Conservation (phyloP, 2,888 invertebrate species). For the Xanthia icteritia region DNA sequence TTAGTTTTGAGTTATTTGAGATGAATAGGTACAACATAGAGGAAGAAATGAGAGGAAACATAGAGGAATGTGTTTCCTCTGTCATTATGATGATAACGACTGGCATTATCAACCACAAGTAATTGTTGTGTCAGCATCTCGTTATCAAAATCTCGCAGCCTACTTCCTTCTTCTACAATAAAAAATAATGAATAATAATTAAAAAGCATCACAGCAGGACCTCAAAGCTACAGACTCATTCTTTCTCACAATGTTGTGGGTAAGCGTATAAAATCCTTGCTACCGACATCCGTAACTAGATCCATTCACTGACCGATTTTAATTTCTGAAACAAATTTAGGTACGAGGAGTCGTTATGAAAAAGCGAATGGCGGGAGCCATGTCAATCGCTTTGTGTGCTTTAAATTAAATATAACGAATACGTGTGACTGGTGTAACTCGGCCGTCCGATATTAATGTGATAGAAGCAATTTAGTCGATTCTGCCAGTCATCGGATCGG, state of each 20-base stretch:
- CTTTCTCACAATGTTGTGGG: constrained; percentile 25
- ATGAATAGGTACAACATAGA: not conserved
- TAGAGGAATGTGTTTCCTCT: not conserved
- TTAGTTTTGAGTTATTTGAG: not conserved
- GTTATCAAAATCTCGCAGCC: constrained; percentile 3
- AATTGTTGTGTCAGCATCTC: constrained; percentile 18
- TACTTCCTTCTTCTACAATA: constrained; percentile 22
- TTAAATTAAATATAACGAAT: constrained; percentile 87
- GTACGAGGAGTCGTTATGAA: constrained; percentile 81
- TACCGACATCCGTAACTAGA: constrained; percentile 74
- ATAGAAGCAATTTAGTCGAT: constrained; percentile 85
- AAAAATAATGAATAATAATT: constrained; percentile 46
- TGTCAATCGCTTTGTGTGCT: constrained; percentile 87
- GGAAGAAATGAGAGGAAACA: too few relatives aligned
- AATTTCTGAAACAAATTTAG: constrained; percentile 79
- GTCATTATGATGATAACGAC: not conserved
- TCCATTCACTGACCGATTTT: constrained; percentile 73
- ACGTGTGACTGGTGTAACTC: constrained; percentile 81
- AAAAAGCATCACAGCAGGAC: constrained; percentile 53
- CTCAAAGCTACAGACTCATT: constrained; percentile 39
- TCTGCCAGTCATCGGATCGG: constrained; percentile 85
- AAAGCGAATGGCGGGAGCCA: constrained; percentile 83
- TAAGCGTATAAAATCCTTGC: constrained; percentile 66
- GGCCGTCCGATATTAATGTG: constrained; percentile 80
- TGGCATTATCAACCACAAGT: constrained; percentile 16